These are phyloP conservation scores for Sisor rabdophorus DNA, from an alignment of 2,113 vertebrate genomes.

Conservation along the genomic window DNA sequence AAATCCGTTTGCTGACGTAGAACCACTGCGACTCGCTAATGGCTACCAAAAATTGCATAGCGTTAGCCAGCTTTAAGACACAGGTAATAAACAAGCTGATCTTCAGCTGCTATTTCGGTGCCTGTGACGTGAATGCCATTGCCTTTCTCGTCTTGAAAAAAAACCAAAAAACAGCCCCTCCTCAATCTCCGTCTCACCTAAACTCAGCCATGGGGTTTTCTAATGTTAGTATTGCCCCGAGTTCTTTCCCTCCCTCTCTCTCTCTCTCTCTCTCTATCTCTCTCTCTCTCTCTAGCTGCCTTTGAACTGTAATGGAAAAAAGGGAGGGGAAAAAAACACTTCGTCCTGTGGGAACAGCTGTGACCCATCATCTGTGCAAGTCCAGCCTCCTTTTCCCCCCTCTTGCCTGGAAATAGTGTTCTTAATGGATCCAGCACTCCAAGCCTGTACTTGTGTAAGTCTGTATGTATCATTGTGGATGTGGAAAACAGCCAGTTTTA, in stretches of 20 bases:
- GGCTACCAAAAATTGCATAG: no score
- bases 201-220: constrained; percentile 33
- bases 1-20: no score
- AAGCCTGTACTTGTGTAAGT: constrained; percentile 40
- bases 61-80: not conserved
- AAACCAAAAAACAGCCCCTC: constrained; percentile 23
- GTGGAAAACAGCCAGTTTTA: constrained; percentile 11
- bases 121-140: constrained; percentile 24
- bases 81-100: constrained; percentile 22
- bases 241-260: constrained; percentile 30
- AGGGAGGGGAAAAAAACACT: constrained; percentile 31
- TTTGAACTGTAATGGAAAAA: constrained; percentile 50
- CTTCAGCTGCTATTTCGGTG: constrained; percentile 29
- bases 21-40: no score
- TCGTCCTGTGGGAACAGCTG: constrained; percentile 55
- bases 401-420: constrained; percentile 47
- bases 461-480: constrained; percentile 26
- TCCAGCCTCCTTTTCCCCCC: constrained; percentile 20
- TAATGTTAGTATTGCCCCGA: constrained; percentile 42
- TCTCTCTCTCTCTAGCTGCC: no score
- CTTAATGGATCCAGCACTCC: constrained; percentile 55
- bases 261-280: constrained; percentile 31
- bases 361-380: constrained; percentile 49
- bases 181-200: constrained; percentile 24
- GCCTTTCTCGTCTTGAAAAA: constrained; percentile 23